Conservation (phyloP, 2,797 vertebrate species). For the Sebastes taczanowskii region DNA sequence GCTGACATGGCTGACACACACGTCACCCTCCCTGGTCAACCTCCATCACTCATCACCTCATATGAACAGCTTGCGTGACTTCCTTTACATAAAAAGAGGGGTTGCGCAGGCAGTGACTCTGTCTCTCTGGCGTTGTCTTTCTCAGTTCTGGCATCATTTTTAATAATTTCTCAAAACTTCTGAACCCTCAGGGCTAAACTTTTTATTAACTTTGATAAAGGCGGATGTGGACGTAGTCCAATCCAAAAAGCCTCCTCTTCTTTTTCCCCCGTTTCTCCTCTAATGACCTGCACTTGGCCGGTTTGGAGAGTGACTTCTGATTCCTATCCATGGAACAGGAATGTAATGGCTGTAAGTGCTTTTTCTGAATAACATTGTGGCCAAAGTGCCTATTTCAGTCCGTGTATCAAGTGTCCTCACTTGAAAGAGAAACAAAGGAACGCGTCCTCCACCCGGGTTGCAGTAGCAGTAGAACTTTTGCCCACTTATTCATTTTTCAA, state of each 20-base stretch:
- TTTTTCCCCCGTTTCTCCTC: neutral
- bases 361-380: slow-evolving; percentile 18
- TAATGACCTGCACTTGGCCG: slow-evolving; percentile 3
- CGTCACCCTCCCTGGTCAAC: slow-evolving; percentile 9
- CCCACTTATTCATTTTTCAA: slow-evolving; percentile 8
- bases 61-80: slow-evolving; percentile 16
- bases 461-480: neutral
- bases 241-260: neutral
- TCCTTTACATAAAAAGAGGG: neutral
- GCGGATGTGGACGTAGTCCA: neutral
- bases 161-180: slow-evolving; percentile 3
- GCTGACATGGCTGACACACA: slow-evolving; percentile 18
- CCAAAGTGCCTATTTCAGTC: slow-evolving; percentile 32
- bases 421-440: neutral
- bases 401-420: slow-evolving; percentile 47
- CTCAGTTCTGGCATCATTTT: neutral
- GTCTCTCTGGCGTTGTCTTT: neutral
- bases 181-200: neutral
- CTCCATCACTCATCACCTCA: slow-evolving; percentile 38
- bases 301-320: slow-evolving; percentile 42
- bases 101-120: neutral
- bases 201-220: slow-evolving; percentile 1
- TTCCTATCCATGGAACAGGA: slow-evolving; percentile 51
- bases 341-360: slow-evolving; percentile 33
- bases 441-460: neutral